Conservation (phyloP, 2,888 invertebrate species). For the Orthosia cruda region DNA sequence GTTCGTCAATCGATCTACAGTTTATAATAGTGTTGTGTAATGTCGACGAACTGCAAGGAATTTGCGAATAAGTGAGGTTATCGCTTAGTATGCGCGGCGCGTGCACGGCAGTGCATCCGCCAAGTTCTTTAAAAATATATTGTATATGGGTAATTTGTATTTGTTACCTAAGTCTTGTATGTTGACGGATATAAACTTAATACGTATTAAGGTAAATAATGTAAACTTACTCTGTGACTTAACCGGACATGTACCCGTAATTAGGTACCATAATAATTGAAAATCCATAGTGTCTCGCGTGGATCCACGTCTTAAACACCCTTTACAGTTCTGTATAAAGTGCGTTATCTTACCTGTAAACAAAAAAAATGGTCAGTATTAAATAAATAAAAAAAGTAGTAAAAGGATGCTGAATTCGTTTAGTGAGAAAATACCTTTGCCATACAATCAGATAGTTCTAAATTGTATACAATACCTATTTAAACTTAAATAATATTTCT, state of each 20-base stretch:
- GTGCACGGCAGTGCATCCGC: slow-evolving; percentile 66
- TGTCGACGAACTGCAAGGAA: slow-evolving; percentile 69
- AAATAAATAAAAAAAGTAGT: not conserved
- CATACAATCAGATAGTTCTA: no score
- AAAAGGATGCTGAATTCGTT: not conserved
- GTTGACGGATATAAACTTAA: slow-evolving; percentile 7
- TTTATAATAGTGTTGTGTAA: slow-evolving; percentile 46
- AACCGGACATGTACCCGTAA: no score
- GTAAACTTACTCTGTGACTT: slow-evolving; percentile 23
- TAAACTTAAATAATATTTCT: no score
- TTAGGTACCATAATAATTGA: no score
- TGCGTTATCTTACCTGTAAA: slow-evolving; percentile 36
- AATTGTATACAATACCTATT: no score
- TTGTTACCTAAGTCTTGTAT: slow-evolving; percentile 1
- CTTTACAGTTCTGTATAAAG: not conserved
- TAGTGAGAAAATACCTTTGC: no score
- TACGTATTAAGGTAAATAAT: not conserved
- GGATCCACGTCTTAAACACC: no score
- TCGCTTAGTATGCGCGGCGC: slow-evolving; percentile 63
- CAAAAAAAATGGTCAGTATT: not conserved
- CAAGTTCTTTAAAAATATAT: slow-evolving; percentile 59
- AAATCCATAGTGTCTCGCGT: no score
- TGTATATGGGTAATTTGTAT: slow-evolving; percentile 22
- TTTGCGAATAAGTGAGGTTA: slow-evolving; percentile 66
- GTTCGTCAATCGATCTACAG: slow-evolving; percentile 51